Conservation (phyloP, 2,113 vertebrate species). For the Cyprinodon variegatus region DNA sequence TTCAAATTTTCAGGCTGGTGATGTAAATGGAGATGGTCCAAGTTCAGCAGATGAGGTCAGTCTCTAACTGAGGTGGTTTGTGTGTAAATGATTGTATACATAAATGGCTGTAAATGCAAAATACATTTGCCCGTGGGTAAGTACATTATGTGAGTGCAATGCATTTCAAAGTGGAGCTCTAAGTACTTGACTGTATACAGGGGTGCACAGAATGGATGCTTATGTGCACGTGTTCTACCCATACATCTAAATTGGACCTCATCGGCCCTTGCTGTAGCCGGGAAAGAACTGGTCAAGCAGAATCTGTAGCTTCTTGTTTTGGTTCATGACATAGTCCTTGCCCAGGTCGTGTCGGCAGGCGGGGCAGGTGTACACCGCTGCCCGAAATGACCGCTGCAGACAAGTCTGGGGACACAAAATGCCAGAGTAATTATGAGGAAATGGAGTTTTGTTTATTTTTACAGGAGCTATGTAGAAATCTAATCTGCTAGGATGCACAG, state of each 20-base stretch:
- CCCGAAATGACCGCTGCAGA: constrained; percentile 95
- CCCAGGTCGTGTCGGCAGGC: constrained; percentile 96
- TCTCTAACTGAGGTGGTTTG: constrained; percentile 73
- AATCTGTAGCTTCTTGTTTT: constrained; percentile 92
- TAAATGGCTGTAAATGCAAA: constrained; percentile 71
- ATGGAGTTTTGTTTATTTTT: not conserved
- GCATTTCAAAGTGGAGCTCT: constrained; percentile 67
- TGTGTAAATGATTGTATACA: constrained; percentile 75
- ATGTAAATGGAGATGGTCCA: constrained; percentile 66
- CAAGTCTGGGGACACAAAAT: constrained; percentile 83
- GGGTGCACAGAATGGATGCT: constrained; percentile 58
- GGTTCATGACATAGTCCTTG: constrained; percentile 91
- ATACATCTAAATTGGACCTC: constrained; percentile 72
- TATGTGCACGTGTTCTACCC: constrained; percentile 46
- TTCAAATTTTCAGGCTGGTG: constrained; percentile 75
- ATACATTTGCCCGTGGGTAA: constrained; percentile 63
- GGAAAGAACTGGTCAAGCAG: constrained; percentile 98
- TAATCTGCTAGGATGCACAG: not conserved
- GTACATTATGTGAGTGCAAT: constrained; percentile 65
- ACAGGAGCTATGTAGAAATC: not conserved
- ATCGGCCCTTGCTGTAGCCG: constrained; percentile 98
- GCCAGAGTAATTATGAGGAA: not conserved
- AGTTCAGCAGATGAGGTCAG: constrained; percentile 71
- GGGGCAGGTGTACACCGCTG: constrained; percentile 94
- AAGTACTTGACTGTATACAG: constrained; percentile 56